A percentile compares a stretch with the other conserved stretches of the same genome.
These are phyloP conservation scores for Liasis olivaceus DNA, from an alignment of 2,797 vertebrate genomes.

Conservation along the genomic window DNA sequence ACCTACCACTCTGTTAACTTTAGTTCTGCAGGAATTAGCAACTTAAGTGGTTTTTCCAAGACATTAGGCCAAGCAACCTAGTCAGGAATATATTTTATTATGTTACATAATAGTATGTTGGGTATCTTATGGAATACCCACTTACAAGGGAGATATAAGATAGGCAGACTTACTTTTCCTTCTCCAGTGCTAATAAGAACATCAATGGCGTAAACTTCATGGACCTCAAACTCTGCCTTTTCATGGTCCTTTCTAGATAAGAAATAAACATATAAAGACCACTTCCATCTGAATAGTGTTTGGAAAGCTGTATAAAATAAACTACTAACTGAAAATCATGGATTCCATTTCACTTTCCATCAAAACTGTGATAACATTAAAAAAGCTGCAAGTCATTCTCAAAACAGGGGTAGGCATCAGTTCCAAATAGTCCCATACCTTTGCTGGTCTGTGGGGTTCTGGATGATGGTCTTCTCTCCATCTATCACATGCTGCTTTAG, in stretches of 20 bases:
- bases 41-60: neutral
- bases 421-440: slow-evolving; percentile 76
- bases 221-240: slow-evolving; percentile 97
- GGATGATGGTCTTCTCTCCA: slow-evolving; percentile 97
- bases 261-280: neutral
- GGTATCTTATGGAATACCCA: fast-evolving
- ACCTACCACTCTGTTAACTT: neutral
- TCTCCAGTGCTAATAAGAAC: slow-evolving; percentile 96
- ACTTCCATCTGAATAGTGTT: neutral
- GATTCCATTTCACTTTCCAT: neutral
- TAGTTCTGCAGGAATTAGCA: neutral
- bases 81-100: neutral
- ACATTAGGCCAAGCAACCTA: neutral
- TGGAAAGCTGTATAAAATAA: neutral
- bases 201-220: slow-evolving; percentile 97
- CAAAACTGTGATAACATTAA: fast-evolving
- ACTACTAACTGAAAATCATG: fast-evolving
- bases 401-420: neutral
- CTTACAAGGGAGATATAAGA: neutral
- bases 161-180: slow-evolving; percentile 85
- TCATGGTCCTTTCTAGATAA: slow-evolving; percentile 93
- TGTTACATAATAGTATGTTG: neutral
- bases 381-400: neutral
- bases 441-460: slow-evolving; percentile 96
- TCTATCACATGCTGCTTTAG: slow-evolving; percentile 97